These are phyloP conservation scores for Metalampra italica DNA, from an alignment of 2,888 invertebrate species.

Conservation along the genomic window DNA sequence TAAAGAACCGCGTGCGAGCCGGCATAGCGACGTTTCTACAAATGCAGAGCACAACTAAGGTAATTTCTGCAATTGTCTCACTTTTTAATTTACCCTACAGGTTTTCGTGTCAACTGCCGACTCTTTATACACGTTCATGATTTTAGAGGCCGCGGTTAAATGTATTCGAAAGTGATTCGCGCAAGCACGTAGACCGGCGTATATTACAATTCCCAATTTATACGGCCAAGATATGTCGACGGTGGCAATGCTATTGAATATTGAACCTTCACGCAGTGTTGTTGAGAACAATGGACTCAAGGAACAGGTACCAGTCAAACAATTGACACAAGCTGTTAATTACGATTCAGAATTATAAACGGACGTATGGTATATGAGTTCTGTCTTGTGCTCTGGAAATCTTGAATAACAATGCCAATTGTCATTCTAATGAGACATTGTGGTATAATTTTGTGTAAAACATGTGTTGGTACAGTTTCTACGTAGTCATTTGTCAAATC, in stretches of 20 bases:
- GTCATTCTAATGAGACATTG: constrained; percentile 37
- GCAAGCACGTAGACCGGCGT: constrained; percentile 38
- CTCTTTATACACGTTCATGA: constrained; percentile 59
- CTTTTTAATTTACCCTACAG: constrained; percentile 33
- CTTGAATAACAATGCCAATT: constrained; percentile 38
- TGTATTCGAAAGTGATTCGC: constrained; percentile 61
- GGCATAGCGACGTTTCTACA: constrained; percentile 97
- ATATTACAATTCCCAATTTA: constrained; percentile 42
- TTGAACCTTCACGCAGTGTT: constrained; percentile 53
- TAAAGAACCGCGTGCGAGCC: constrained; percentile 95
- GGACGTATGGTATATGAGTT: constrained; percentile 34
- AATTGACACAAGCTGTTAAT: constrained; percentile 49
- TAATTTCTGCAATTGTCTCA: constrained; percentile 35
- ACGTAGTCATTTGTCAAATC: not conserved
- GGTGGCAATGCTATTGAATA: constrained; percentile 34
- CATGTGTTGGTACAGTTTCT: constrained; percentile 20
- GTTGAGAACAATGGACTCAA: constrained; percentile 39
- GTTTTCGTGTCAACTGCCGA: constrained; percentile 34
- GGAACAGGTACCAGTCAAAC: constrained; percentile 36
- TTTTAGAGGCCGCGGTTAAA: constrained; percentile 62
- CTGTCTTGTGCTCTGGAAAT: constrained; percentile 16
- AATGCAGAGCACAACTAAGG: constrained; percentile 89
- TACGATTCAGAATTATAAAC: constrained; percentile 54
- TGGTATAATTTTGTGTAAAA: constrained; percentile 30
- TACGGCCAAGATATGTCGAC: constrained; percentile 19